Evolutionary conservation across 2,888 invertebrate species (phyloP).

Genomic region (Venustoraphidia nigricollis): DNA sequence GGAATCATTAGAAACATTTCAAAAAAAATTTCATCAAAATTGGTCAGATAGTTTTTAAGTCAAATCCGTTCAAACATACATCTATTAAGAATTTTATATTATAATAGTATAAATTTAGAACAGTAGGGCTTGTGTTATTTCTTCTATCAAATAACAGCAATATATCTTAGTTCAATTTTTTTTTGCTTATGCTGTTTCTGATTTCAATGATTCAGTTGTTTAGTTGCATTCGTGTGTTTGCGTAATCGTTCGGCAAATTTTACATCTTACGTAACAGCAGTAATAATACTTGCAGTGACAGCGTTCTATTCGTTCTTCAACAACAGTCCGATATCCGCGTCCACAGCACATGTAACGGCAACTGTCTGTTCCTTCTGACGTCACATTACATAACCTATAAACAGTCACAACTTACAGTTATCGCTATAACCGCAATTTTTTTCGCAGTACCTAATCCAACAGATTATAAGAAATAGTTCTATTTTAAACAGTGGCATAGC

Average conservation of each 20-base stretch:
- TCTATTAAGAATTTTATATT: no score
- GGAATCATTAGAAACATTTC: no score
- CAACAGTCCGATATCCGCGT: constrained; percentile 55
- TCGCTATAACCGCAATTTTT: background rate
- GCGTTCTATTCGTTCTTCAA: constrained; percentile 50
- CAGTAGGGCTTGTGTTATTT: no score
- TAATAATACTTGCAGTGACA: constrained; percentile 77
- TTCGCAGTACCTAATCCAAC: constrained; percentile 1
- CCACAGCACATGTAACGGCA: constrained; percentile 76
- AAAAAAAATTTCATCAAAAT: no score
- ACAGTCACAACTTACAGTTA: no score
- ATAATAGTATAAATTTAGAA: no score
- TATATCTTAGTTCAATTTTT: no score
- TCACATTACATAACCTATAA: constrained; percentile 56
- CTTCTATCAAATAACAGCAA: no score
- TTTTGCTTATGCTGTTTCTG: background rate
- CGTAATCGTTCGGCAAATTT: constrained; percentile 55
- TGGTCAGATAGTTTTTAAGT: no score
- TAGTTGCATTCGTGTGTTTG: constrained; percentile 60
- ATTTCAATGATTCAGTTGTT: constrained; percentile 11
- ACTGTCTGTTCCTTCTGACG: constrained; percentile 47
- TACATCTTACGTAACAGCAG: constrained; percentile 80
- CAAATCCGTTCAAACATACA: no score
- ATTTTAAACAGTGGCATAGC: background rate
- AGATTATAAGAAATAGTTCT: constrained; percentile 8